These are phyloP conservation scores for Tokudaia muenninki DNA, from an alignment of 2,797 vertebrate genomes.

Conservation along the genomic window DNA sequence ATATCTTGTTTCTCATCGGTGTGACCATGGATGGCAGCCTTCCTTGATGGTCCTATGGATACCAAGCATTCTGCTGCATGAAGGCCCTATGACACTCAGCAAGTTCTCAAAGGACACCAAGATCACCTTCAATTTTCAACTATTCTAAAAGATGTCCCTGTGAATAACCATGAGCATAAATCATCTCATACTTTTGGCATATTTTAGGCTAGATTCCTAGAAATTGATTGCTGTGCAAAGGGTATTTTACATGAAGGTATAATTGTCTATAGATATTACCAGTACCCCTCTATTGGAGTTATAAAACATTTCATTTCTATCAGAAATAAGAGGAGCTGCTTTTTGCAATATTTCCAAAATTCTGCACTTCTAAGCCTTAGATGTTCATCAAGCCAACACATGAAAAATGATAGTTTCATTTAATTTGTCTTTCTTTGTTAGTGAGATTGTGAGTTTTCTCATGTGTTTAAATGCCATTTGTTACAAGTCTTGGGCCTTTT, in stretches of 20 bases:
- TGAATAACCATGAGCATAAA: constrained; percentile 63
- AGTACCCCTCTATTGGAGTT: neutral
- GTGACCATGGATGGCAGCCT: neutral
- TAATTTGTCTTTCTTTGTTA: constrained; percentile 44
- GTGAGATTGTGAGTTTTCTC: constrained; percentile 23
- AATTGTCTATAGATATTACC: constrained; percentile 42
- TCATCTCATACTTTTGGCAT: constrained; percentile 24
- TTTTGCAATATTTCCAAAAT: constrained; percentile 21
- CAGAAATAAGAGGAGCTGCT: constrained; percentile 17
- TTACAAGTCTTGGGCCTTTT: neutral
- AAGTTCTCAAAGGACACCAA: constrained; percentile 22
- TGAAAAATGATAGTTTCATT: constrained; percentile 50
- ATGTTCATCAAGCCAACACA: constrained; percentile 20
- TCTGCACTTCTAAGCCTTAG: constrained; percentile 29
- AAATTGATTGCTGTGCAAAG: constrained; percentile 45
- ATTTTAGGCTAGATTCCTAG: constrained; percentile 59
- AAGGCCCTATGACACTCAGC: neutral
- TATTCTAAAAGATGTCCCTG: constrained; percentile 47
- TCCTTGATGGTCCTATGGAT: neutral
- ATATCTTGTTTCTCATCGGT: neutral
- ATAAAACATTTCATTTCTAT: neutral
- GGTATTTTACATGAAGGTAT: neutral
- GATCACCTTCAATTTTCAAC: constrained; percentile 54
- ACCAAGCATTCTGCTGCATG: neutral
- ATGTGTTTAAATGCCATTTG: neutral